Evolutionary conservation across 92 coral and sea anemone genomes (phyloP).

Genomic region (Epizoanthus illoricatus): DNA sequence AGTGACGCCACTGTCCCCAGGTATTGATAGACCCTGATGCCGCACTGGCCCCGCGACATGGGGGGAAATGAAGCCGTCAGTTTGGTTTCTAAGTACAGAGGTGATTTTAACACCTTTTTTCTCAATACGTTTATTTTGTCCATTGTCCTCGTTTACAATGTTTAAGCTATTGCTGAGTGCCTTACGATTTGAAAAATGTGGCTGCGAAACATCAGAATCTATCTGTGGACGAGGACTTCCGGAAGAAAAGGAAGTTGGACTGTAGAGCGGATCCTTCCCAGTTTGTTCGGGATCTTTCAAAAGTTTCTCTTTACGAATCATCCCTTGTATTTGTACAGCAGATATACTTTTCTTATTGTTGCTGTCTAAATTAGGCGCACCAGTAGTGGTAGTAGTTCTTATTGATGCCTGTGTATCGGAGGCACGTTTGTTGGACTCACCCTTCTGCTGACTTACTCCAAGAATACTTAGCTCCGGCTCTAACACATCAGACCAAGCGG

Average conservation of each 20-base stretch:
- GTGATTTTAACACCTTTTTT: background rate
- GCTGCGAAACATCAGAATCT: background rate
- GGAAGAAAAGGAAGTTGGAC: background rate
- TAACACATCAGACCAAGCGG: slow-evolving; percentile 6
- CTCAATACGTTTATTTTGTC: background rate
- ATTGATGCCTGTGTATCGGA: background rate
- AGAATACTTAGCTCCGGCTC: slow-evolving; percentile 24
- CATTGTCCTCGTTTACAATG: no score
- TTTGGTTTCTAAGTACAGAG: no score
- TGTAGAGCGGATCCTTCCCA: background rate
- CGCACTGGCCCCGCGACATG: background rate
- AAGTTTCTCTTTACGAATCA: background rate
- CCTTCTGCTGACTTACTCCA: slow-evolving; percentile 18
- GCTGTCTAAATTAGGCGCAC: background rate
- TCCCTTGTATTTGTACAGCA: background rate
- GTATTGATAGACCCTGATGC: background rate
- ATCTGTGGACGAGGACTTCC: background rate
- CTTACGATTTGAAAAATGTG: no score
- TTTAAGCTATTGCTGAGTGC: background rate
- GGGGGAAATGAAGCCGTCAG: no score
- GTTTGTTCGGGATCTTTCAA: background rate
- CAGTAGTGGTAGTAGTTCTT: background rate
- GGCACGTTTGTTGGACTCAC: slow-evolving; percentile 5
- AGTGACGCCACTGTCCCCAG: background rate
- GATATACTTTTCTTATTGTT: background rate